Evolutionary conservation across 1,140 invertebrate genomes (phyloP), one percentile per base, ranked within the genome.

Genomic region (Heliconius hewitsoni): DNA sequence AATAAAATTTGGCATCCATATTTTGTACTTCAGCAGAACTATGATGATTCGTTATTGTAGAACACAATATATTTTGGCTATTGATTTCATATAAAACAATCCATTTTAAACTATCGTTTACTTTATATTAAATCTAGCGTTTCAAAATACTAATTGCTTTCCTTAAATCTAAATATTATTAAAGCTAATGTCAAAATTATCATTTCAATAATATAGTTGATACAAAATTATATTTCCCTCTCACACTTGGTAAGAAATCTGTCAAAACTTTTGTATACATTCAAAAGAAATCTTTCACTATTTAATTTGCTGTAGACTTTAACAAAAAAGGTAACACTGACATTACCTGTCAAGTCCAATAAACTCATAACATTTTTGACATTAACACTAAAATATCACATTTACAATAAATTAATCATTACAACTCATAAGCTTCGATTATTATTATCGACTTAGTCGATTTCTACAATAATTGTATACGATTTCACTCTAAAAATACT

Each of bases 1-100:
- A 75, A 37, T 75, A 82, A 90, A 83, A 87, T 92, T 92, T 92
- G 91, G 91, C 91, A 91, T 87, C 84, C 77, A 75, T 79, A 78
- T 66, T 89, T 92, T 92, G 91, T 92, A 92, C 91, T 92, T 66
- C 71, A 76, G 81, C 85, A 74, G 42, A 74, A 79, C 76, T 60
- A 71, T 60, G 75, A 79, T 70, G 72, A 73, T 79, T 55, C 71
- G 37, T 76, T 78, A 78, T 81, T 74, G 39, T 77, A 83, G 87
- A 89, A 87, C 86, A 88, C 86, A 86, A 85, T 79, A 23, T 71
- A 52, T 18, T 83, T 87, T 89, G 87, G 86, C 78, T 73, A 74
- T 39, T 39, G 52, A 79, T 27, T 27, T 66, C 9, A 66, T 30
- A 16, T 30, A 66, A 66, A 66, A 66, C 55, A 66, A 66, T 11